A percentile compares a stretch with the other conserved stretches of the same genome.
phyloP scores from a whole-genome alignment of 2,888 invertebrate species.

The Schizaphis graminum region DNA sequence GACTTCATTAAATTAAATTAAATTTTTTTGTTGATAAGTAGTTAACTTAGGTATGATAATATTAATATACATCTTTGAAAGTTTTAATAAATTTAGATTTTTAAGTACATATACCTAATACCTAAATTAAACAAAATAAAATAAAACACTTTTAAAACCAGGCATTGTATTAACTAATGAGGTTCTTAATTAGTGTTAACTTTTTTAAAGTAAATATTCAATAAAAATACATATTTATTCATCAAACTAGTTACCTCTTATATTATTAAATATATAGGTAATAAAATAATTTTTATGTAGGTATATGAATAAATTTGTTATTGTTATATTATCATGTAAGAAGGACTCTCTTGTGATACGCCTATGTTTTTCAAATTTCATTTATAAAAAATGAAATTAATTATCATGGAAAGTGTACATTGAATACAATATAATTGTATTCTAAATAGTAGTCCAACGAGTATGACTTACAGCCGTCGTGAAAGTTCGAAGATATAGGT shows the following conservation, averaged over 20 bases:
- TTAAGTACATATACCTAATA: no score
- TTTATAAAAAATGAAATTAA: neutral
- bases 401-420: neutral
- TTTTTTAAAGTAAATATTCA: neutral
- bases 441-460: neutral
- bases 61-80: no score
- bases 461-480: neutral
- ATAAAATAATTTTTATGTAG: neutral
- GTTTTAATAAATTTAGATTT: no score
- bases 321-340: neutral
- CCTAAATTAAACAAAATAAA: no score
- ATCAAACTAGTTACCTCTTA: neutral
- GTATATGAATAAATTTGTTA: neutral
- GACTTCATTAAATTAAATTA: no score
- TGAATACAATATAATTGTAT: neutral
- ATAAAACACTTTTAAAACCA: neutral
- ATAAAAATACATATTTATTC: neutral
- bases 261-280: neutral
- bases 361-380: neutral
- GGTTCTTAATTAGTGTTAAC: neutral
- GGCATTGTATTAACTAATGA: neutral
- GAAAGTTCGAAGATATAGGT: slow-evolving; percentile 26
- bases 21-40: no score
- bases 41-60: no score
- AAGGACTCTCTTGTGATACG: neutral